phyloP scores from a whole-genome alignment of 1,140 invertebrate species.

The Brachystomella parvula region DNA sequence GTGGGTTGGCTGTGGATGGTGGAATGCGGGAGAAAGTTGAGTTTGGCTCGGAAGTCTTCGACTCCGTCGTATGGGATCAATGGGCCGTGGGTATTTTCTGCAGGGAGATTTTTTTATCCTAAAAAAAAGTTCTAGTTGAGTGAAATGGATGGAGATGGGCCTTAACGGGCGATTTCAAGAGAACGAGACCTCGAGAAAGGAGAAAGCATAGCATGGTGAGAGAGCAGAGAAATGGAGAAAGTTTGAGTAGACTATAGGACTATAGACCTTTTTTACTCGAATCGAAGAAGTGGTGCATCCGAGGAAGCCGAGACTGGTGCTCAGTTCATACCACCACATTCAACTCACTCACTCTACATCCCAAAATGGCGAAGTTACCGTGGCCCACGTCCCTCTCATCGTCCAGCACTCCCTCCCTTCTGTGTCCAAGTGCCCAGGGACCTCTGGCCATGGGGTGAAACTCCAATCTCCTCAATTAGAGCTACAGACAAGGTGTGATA shows the following conservation, averaged over 20 bases:
- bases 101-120: too few species aligned
- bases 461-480: background rate
- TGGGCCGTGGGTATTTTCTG: background rate
- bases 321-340: constrained; percentile 37
- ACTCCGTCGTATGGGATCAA: background rate
- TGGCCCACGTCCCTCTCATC: constrained; percentile 31
- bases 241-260: too few species aligned
- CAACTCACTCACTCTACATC: constrained; percentile 22
- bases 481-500: background rate
- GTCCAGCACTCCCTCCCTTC: background rate
- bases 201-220: background rate
- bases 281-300: constrained; percentile 37
- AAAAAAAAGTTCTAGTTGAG: background rate
- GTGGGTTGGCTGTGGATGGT: background rate
- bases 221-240: background rate
- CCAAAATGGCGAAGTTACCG: constrained; percentile 38
- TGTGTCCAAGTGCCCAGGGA: background rate
- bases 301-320: too few species aligned
- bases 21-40: background rate
- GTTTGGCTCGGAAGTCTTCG: background rate
- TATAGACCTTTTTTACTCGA: too few species aligned
- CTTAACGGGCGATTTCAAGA: too few species aligned
- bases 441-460: background rate
- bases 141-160: constrained; percentile 11
- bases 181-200: background rate